Conservation (phyloP, 37 sponge, comb jelly and placozoan genomes). For the Halisarca cf. caerulea region DNA sequence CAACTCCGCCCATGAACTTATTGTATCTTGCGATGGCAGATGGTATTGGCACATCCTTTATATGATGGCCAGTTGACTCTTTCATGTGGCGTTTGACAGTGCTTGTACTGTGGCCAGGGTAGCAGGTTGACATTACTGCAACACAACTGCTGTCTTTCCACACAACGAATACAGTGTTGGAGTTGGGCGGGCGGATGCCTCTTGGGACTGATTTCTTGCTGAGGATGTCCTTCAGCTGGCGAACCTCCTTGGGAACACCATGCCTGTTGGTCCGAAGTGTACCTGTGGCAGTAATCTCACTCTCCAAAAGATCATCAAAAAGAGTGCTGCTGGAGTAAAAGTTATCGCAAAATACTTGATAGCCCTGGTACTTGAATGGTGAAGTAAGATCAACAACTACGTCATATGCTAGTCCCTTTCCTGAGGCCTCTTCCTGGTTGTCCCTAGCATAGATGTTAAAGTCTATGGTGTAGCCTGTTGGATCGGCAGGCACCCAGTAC, state of each 20-base stretch:
- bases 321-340: not conserved
- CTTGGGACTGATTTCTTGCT: no score
- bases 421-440: no score
- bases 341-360: no score
- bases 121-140: not conserved
- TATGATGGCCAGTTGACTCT: not conserved
- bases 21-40: no score
- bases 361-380: not conserved
- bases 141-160: slow-evolving; percentile 6
- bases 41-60: no score
- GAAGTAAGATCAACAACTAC: not conserved
- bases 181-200: no score
- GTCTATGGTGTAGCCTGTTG: no score
- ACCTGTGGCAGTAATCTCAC: not conserved
- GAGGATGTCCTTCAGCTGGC: not conserved
- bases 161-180: not conserved
- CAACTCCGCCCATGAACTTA: no score
- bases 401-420: not conserved
- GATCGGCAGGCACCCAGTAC: no score
- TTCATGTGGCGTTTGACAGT: not conserved
- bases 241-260: not conserved
- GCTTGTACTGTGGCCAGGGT: not conserved
- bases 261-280: not conserved
- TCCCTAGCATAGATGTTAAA: no score
- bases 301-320: not conserved